Percentiles rank a stretch among this genome's conserved stretches.
Conservation (phyloP, 37 sponge, comb jelly and placozoan species). For the Trichoplax adhaerens region DNA sequence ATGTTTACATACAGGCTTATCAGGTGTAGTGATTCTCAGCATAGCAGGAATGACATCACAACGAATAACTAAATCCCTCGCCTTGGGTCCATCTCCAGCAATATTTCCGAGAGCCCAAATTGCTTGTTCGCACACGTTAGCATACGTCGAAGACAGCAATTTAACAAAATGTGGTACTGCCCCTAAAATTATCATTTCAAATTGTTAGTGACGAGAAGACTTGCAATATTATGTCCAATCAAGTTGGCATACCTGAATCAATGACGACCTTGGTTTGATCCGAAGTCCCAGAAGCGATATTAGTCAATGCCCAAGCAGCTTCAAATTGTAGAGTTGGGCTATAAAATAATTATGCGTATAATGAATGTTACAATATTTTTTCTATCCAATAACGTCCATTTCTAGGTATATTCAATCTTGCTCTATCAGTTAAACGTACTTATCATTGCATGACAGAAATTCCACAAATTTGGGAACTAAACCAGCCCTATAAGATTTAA, state of each 20-base stretch:
- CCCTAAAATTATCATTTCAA: constrained; percentile 7
- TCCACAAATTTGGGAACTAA: constrained; percentile 49
- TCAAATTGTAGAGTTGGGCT: constrained; percentile 82
- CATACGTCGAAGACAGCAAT: constrained; percentile 40
- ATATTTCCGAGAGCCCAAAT: constrained; percentile 96
- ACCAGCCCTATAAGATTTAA: constrained; percentile 34
- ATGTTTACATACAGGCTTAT: background rate
- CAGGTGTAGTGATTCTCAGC: constrained; percentile 35
- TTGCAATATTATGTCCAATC: no score
- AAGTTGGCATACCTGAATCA: constrained; percentile 17
- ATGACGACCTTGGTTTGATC: constrained; percentile 81
- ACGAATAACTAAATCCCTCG: constrained; percentile 55
- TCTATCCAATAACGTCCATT: constrained; percentile 4
- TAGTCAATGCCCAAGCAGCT: constrained; percentile 93
- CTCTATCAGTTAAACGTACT: constrained; percentile 13
- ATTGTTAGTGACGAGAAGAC: background rate
- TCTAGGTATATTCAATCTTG: constrained; percentile 2
- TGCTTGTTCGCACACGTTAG: constrained; percentile 76
- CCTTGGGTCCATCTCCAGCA: constrained; percentile 80
- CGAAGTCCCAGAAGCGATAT: constrained; percentile 82
- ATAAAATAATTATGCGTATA: background rate
- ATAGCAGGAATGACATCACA: constrained; percentile 70
- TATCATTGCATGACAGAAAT: constrained; percentile 25
- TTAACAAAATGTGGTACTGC: constrained; percentile 66
- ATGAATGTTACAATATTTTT: background rate